Evolutionary conservation across 1,140 invertebrate genomes (phyloP).

Genomic region (Drosophila teissieri): DNA sequence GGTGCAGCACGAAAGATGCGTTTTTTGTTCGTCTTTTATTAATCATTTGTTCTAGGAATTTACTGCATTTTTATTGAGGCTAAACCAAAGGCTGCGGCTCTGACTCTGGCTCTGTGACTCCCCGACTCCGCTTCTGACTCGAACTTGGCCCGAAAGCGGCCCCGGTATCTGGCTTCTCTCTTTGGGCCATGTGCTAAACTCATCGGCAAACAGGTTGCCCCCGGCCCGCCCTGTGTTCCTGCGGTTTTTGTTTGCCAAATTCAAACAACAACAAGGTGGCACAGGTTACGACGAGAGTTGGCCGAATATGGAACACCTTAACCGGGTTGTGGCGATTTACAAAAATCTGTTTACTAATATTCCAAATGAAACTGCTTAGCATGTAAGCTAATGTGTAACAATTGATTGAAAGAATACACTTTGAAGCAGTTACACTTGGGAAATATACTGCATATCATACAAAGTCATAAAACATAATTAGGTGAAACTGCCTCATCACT

Average conservation of each 20-base stretch:
- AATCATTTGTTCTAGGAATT: conserved; percentile 83
- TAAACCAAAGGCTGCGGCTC: conserved; percentile 58
- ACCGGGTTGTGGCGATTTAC: not conserved
- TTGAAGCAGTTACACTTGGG: too few relatives aligned
- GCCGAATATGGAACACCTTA: conserved; percentile 18
- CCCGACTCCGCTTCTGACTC: not conserved
- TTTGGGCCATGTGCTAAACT: conserved; percentile 75
- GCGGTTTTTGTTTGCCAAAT: conserved; percentile 78
- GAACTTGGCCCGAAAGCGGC: conserved; percentile 14
- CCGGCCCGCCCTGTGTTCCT: conserved; percentile 26
- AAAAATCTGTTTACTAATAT: not conserved
- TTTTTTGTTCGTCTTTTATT: conserved; percentile 67
- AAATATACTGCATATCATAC: too few relatives aligned
- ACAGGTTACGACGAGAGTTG: not conserved
- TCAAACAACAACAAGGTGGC: conserved; percentile 68
- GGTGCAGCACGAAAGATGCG: conserved; percentile 61
- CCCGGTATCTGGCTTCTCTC: conserved; percentile 24
- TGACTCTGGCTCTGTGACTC: conserved; percentile 19
- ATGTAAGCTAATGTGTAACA: too few relatives aligned
- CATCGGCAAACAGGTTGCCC: conserved; percentile 74
- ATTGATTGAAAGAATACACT: too few relatives aligned
- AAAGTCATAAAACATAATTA: too few relatives aligned
- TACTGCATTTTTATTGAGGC: conserved; percentile 80
- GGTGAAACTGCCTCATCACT: too few relatives aligned
- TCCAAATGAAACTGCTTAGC: too few relatives aligned